Percentiles rank a stretch among this genome's conserved stretches.
Conservation (phyloP, 2,113 vertebrate genomes). For the Hippotragus niger region DNA sequence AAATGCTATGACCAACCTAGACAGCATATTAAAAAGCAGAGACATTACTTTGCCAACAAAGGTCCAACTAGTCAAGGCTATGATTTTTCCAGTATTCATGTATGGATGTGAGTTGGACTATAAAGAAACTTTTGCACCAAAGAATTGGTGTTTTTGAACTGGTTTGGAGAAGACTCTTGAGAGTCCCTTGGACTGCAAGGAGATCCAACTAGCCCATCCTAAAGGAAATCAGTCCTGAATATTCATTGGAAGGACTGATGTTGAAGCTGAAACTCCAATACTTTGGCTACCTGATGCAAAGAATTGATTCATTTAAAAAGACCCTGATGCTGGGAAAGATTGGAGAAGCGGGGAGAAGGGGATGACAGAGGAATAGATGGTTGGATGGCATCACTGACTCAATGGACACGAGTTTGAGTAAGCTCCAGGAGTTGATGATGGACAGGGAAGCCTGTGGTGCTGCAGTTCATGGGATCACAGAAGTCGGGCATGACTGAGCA, state of each 20-base stretch:
- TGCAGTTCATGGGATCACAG: background rate
- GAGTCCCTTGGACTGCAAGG: background rate
- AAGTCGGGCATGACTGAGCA: background rate
- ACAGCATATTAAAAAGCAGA: background rate
- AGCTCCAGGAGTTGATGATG: background rate
- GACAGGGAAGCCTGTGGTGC: background rate
- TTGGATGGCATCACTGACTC: background rate
- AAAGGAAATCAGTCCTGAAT: background rate
- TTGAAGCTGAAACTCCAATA: background rate
- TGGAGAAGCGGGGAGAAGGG: background rate
- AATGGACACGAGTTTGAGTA: background rate
- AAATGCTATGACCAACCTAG: background rate
- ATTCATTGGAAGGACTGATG: background rate
- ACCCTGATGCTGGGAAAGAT: background rate
- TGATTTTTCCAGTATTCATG: background rate
- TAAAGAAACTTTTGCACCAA: background rate
- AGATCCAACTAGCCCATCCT: background rate
- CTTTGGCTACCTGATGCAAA: background rate
- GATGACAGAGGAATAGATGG: background rate
- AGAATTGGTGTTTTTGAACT: background rate
- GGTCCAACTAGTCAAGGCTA: background rate
- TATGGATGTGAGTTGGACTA: background rate
- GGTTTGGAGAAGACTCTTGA: background rate
- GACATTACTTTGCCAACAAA: background rate
- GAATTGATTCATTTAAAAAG: background rate